Evolutionary conservation across 2,888 invertebrate species (phyloP).

Genomic region (Cerastoderma edule): DNA sequence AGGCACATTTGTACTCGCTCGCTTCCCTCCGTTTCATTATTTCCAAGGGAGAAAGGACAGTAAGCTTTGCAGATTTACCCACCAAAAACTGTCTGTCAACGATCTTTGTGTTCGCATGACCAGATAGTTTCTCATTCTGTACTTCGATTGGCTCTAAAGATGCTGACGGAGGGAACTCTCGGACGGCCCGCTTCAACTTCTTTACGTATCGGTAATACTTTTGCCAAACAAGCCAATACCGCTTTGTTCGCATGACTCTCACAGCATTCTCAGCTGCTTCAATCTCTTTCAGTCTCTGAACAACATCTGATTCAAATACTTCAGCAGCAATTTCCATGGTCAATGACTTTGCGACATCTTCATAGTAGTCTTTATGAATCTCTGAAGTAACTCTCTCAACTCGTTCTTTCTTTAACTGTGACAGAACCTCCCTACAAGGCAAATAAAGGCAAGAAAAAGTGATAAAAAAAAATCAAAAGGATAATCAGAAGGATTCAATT

Average conservation of each 20-base stretch:
- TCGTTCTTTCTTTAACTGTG: constrained; percentile 64
- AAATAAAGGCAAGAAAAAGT: neutral
- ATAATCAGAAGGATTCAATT: no score
- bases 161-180: constrained; percentile 79
- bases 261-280: constrained; percentile 70
- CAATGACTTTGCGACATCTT: constrained; percentile 55
- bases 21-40: constrained; percentile 47
- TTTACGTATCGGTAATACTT: constrained; percentile 64
- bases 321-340: constrained; percentile 60
- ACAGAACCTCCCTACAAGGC: constrained; percentile 68
- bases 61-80: constrained; percentile 65
- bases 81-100: constrained; percentile 59
- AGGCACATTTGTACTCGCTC: constrained; percentile 60
- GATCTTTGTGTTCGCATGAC: constrained; percentile 51
- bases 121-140: constrained; percentile 58
- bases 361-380: constrained; percentile 46
- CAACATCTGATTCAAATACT: constrained; percentile 77
- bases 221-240: constrained; percentile 71
- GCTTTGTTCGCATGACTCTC: constrained; percentile 60
- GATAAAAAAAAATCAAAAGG: no score
- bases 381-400: constrained; percentile 60
- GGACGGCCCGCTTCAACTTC: constrained; percentile 77
- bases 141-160: constrained; percentile 55
- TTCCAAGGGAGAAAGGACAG: constrained; percentile 67
- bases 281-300: constrained; percentile 71